phyloP scores from a whole-genome alignment of 2,113 vertebrate genomes.

The Galemys pyrenaicus region DNA sequence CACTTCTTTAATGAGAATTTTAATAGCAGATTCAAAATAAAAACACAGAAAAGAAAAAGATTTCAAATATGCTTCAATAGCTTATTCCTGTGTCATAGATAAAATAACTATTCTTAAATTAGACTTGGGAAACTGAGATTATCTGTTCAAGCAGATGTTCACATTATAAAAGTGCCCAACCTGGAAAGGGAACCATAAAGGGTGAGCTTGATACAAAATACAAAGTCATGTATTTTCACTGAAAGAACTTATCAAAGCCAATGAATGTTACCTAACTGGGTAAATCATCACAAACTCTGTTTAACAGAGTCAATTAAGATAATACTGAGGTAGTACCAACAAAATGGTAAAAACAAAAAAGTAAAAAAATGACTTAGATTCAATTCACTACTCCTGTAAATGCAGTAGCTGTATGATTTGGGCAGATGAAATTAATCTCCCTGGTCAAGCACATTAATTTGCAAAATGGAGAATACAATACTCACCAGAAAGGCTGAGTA shows the following conservation, averaged over 20 bases:
- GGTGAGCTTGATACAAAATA: not conserved
- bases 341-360: not conserved
- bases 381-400: not conserved
- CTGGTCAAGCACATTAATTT: not conserved
- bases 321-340: not conserved
- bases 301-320: not conserved
- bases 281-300: conserved; percentile 18
- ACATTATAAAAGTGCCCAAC: not conserved
- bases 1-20: not conserved
- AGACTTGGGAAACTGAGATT: not conserved
- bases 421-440: not conserved
- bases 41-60: not conserved
- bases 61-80: not conserved
- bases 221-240: not conserved
- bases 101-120: not conserved
- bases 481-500: not conserved
- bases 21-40: conserved; percentile 1
- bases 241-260: not conserved
- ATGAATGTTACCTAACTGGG: not conserved
- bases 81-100: not conserved
- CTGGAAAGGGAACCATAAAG: not conserved
- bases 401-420: not conserved
- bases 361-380: not conserved
- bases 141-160: not conserved
- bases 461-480: not conserved